These are phyloP conservation scores for Calliopum simillimum DNA, from an alignment of 2,888 invertebrate genomes.

Conservation along the genomic window DNA sequence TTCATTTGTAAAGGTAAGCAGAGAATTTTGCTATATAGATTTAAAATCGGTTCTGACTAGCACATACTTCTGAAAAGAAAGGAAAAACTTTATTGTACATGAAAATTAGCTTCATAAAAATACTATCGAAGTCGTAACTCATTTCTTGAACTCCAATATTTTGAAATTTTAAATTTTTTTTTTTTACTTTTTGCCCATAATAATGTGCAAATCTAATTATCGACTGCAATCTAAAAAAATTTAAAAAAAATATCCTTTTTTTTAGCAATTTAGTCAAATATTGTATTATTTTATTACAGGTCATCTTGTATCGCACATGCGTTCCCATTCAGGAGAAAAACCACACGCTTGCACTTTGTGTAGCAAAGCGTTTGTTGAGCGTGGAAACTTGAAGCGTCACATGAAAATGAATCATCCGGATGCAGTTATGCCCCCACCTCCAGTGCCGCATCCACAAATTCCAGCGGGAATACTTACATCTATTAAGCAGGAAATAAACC, in stretches of 20 bases:
- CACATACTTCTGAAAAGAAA: neutral
- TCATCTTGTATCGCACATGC: slow-evolving; percentile 83
- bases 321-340: slow-evolving; percentile 77
- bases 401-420: slow-evolving; percentile 77
- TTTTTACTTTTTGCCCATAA: neutral
- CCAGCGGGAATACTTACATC: slow-evolving; percentile 65
- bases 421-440: slow-evolving; percentile 67
- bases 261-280: neutral
- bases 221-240: too few species aligned
- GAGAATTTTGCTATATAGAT: slow-evolving; percentile 54
- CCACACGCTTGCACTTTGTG: slow-evolving; percentile 77
- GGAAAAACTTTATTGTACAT: too few species aligned
- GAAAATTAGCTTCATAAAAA: too few species aligned
- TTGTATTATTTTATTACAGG: slow-evolving; percentile 59
- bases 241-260: too few species aligned
- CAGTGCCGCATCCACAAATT: slow-evolving; percentile 65
- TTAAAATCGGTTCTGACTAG: slow-evolving; percentile 63
- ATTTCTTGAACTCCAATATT: too few species aligned
- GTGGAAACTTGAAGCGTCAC: slow-evolving; percentile 82
- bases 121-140: neutral
- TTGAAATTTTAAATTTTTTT: neutral
- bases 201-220: too few species aligned
- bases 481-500: slow-evolving; percentile 66
- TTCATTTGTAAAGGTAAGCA: slow-evolving; percentile 84
- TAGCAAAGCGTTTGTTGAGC: slow-evolving; percentile 83